Evolutionary conservation across 1,140 invertebrate genomes (phyloP).

Genomic region (Drosophila ironensis): DNA sequence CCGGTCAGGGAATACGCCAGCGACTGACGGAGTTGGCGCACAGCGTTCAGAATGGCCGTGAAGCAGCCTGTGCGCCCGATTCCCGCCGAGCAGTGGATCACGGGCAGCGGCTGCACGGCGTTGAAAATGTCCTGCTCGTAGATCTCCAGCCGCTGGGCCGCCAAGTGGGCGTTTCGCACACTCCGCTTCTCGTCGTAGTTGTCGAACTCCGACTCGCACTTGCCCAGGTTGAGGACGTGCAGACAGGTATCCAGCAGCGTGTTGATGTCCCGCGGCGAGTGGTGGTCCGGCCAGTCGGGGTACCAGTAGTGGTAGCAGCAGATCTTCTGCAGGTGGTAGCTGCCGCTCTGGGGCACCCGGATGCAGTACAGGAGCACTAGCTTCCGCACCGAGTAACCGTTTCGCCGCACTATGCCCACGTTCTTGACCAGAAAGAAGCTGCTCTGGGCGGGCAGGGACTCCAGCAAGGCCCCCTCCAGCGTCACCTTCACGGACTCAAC

Average conservation of each 20-base stretch:
- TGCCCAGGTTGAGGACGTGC: constrained; percentile 83
- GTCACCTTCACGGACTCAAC: constrained; percentile 61
- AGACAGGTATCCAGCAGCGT: constrained; percentile 85
- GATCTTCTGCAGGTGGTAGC: constrained; percentile 70
- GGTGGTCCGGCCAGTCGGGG: constrained; percentile 87
- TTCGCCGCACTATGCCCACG: constrained; percentile 83
- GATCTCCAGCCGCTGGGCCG: constrained; percentile 60
- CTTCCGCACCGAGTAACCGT: constrained; percentile 87
- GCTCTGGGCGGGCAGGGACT: constrained; percentile 38
- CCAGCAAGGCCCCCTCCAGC: constrained; percentile 33
- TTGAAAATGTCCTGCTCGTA: constrained; percentile 79
- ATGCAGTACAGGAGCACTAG: constrained; percentile 78
- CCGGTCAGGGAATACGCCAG: constrained; percentile 70
- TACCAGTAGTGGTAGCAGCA: constrained; percentile 87
- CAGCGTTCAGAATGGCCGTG: constrained; percentile 94
- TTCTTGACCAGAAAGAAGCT: constrained; percentile 85
- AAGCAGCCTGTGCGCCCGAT: constrained; percentile 97
- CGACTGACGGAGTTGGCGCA: constrained; percentile 85
- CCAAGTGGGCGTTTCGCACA: constrained; percentile 51
- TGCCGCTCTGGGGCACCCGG: constrained; percentile 43
- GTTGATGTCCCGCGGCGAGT: constrained; percentile 84
- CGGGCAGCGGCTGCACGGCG: constrained; percentile 85
- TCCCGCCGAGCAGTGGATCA: constrained; percentile 96
- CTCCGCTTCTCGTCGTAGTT: constrained; percentile 52
- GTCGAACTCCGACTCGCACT: constrained; percentile 76